phyloP scores from a whole-genome alignment of 2,113 vertebrate species.

The Tinamus guttatus region DNA sequence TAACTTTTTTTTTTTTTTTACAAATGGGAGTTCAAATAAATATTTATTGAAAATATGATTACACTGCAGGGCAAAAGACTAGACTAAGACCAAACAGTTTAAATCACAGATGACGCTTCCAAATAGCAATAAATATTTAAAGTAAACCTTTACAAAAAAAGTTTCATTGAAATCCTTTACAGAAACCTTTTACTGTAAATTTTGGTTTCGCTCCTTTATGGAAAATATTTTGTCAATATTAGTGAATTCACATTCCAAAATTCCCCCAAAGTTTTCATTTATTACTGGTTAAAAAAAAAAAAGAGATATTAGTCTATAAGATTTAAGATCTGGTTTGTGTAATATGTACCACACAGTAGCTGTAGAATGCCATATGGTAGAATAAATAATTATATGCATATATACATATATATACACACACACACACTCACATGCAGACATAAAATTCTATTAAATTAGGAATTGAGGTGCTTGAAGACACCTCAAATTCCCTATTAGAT shows the following conservation, averaged over 20 bases:
- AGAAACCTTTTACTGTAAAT: not conserved
- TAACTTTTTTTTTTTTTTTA: not conserved
- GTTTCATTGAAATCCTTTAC: not conserved
- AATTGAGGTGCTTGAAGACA: not conserved
- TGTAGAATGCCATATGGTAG: too few relatives aligned
- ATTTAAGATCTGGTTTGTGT: not conserved
- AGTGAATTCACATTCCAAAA: not conserved
- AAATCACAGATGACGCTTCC: not conserved
- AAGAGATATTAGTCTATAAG: not conserved
- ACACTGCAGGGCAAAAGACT: not conserved
- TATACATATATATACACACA: too few relatives aligned
- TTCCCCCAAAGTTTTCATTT: not conserved
- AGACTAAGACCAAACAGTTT: not conserved
- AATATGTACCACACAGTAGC: not conserved
- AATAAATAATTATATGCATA: too few relatives aligned
- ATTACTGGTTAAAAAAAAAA: not conserved
- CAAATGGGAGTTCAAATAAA: not conserved
- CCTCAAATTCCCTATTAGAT: not conserved
- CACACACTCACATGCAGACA: too few relatives aligned
- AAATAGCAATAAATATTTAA: not conserved
- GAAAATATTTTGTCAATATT: not conserved
- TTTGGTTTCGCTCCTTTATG: not conserved
- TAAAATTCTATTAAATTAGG: not conserved
- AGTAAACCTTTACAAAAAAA: not conserved
- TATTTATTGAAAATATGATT: accelerated